Percentiles rank a stretch among this genome's conserved stretches.
Evolutionary conservation across 2,797 vertebrate species (phyloP).

Genomic region (Todus mexicanus): DNA sequence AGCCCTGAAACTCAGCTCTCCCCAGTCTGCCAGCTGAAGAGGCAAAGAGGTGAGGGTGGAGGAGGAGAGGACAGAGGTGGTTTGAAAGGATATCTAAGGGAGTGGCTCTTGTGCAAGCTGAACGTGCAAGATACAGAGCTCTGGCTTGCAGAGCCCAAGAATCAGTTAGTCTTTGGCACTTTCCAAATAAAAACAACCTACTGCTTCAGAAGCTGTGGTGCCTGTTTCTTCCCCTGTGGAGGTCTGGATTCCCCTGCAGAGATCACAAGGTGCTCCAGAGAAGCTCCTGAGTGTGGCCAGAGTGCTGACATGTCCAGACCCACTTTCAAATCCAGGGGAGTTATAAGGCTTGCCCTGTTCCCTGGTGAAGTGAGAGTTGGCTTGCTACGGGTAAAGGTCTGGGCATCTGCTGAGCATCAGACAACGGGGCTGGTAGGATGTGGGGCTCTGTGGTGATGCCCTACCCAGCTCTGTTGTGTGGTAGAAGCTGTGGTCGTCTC

Average conservation of each 20-base stretch:
- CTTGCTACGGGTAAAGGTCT: background rate
- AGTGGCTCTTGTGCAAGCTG: background rate
- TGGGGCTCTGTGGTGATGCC: background rate
- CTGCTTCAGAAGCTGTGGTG: background rate
- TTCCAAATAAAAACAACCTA: background rate
- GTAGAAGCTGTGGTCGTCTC: background rate
- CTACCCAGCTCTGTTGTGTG: background rate
- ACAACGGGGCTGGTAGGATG: background rate
- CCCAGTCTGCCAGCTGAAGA: rapidly evolving
- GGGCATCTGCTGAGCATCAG: background rate
- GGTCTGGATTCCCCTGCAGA: background rate
- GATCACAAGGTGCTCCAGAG: background rate
- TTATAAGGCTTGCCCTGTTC: background rate
- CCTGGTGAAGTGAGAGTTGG: rapidly evolving
- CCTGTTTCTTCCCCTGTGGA: background rate
- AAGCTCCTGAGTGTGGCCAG: background rate
- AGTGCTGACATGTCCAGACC: background rate
- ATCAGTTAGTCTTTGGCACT: background rate
- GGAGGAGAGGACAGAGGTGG: background rate
- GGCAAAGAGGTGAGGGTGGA: background rate
- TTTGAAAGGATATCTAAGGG: background rate
- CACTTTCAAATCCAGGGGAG: background rate
- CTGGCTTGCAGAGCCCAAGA: background rate
- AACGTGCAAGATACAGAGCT: background rate
- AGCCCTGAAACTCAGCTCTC: background rate